Evolutionary conservation across 2,888 invertebrate species (phyloP), one percentile per base, ranked within the genome.

Genomic region (Andricus curvator): DNA sequence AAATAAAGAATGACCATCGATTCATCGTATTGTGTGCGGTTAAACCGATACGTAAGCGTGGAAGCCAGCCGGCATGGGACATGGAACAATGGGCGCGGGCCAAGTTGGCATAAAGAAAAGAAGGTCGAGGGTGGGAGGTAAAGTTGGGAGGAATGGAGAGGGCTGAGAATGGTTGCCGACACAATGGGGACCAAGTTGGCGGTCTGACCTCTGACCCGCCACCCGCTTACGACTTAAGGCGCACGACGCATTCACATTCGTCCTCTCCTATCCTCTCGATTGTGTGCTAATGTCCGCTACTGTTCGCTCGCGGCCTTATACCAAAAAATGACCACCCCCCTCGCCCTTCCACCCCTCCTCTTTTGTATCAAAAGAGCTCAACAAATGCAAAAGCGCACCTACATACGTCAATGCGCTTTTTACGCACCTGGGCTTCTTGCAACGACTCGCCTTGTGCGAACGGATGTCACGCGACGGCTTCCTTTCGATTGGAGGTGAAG

Each of bases 271-370:
- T 88, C 88, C 89, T 88, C 88, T 88, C 92, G 90, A 92, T 92
- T 92, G 92, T 92, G 92, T 92, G 92, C 92, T 92, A 92, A 92
- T 92, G 90, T 84, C 84, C 86, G 88, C 90, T 88, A 90, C 89
- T 86, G 88, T 86, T 87, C 86, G 88, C 86, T 87, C 86, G 87
- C 86, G 83, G 82, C 80, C 83, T 82, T 81, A 84, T 82, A 83
- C 84, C 84, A 78, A 84, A 84, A 84, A 84, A 82, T 81, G 80
- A 78, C 70, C 56, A 29, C 70, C 77, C 37, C 78, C 78, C 41
- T 41, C 51, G 48, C 51, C 70, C 80, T 62, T 79, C 62, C 33
- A 29, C 29, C 70, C 41, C 62, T n/a, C 74, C 29, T 29, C 51
- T 70, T 77, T 70, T 60, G 80, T 79, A 81, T 78, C 83, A 76